phyloP scores from a whole-genome alignment of 2,888 invertebrate genomes.

The Drosophila cracens region DNA sequence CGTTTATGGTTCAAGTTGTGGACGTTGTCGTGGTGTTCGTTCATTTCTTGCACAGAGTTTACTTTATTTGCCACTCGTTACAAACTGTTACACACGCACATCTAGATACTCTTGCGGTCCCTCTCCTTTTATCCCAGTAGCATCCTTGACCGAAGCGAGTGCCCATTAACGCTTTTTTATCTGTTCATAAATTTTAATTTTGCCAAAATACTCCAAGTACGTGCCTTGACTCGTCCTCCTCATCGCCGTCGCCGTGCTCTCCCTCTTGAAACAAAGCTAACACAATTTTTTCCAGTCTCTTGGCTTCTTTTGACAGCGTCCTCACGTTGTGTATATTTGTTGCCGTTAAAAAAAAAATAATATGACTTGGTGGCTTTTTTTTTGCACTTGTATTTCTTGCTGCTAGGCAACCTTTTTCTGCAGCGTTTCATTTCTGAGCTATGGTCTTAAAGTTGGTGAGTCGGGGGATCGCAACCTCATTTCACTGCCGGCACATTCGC shows the following conservation, averaged over 20 bases:
- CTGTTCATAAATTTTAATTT: slow-evolving; percentile 81
- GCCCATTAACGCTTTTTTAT: slow-evolving; percentile 80
- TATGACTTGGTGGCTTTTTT: slow-evolving; percentile 66
- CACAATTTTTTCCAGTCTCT: slow-evolving; percentile 55
- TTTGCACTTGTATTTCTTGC: slow-evolving; percentile 30
- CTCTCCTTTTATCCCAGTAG: not conserved
- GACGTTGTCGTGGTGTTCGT: slow-evolving; percentile 46
- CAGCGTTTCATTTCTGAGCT: slow-evolving; percentile 43
- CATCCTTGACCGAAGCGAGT: slow-evolving; percentile 63
- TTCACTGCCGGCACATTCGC: slow-evolving; percentile 62
- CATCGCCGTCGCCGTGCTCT: not conserved
- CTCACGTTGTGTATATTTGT: slow-evolving; percentile 37
- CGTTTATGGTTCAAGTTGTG: slow-evolving; percentile 63
- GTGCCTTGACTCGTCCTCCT: slow-evolving; percentile 48
- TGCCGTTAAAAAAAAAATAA: slow-evolving; percentile 59
- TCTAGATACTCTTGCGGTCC: slow-evolving; percentile 13
- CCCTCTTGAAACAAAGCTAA: slow-evolving; percentile 50
- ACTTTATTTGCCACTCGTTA: slow-evolving; percentile 52
- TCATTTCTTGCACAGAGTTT: slow-evolving; percentile 29
- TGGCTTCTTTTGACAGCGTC: slow-evolving; percentile 15
- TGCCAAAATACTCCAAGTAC: slow-evolving; percentile 78
- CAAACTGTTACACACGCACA: slow-evolving; percentile 54
- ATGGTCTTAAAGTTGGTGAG: slow-evolving; percentile 44
- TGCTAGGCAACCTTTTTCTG: slow-evolving; percentile 48
- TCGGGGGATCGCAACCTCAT: slow-evolving; percentile 66